Conservation (phyloP, 2,888 invertebrate genomes). For the Sabellastarte sp. region DNA sequence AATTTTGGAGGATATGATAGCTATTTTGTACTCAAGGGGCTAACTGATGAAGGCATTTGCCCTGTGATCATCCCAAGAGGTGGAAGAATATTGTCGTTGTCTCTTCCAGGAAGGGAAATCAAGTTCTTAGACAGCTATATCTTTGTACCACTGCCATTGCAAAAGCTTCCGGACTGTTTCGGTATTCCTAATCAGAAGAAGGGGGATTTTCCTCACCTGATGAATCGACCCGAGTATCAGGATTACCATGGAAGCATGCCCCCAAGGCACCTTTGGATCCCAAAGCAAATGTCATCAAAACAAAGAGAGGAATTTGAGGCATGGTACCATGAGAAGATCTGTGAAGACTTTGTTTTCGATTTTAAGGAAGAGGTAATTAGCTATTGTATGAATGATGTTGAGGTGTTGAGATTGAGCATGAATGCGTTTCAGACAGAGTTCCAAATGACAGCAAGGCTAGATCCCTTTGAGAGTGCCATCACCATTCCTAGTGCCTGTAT, state of each 20-base stretch:
- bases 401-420: neutral
- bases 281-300: too few species aligned
- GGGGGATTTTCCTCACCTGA: conserved; percentile 7
- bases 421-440: neutral
- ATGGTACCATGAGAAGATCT: neutral
- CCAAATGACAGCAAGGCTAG: neutral
- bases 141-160: neutral
- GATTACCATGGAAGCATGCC: too few species aligned
- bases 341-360: neutral
- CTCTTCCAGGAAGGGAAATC: neutral
- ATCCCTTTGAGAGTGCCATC: neutral
- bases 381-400: conserved; percentile 8
- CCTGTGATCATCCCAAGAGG: neutral
- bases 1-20: neutral
- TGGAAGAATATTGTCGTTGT: neutral
- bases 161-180: conserved; percentile 1
- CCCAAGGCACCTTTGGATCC: too few species aligned
- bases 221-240: neutral
- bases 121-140: conserved; percentile 5
- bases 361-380: neutral
- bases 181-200: conserved; percentile 4
- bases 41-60: neutral
- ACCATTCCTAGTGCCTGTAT: conserved; percentile 2
- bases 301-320: neutral
- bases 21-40: neutral